Base-by-base conservation (phyloP, 2,888 invertebrate genomes). In the Ochlodes sylvanus region DNA sequence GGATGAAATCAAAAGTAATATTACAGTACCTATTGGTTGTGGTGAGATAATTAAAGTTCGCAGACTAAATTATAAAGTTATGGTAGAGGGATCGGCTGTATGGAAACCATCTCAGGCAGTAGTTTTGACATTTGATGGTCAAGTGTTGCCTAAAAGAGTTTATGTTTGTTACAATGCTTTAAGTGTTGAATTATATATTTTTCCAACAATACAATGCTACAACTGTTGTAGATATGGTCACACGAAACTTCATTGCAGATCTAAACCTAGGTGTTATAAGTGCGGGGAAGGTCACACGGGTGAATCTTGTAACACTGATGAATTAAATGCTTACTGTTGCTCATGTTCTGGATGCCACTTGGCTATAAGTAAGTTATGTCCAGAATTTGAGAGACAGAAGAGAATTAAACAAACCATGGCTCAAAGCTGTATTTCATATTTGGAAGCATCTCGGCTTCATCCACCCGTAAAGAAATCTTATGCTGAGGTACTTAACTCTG, bases 131-230 rank as follows among this genome's bases (percentile, higher is more conserved):
- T 54, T 54, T 27, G 54, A 54, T 54, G 54, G 63, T 27, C 63
- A 63, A 19, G 27, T 63, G 7, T 15, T 55, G 42, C 63, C 63
- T 12, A 63, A 63, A 17, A 63, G 54, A 12, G 42, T 63, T 32
- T 63, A 41, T 10, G 55, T 63, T 2, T 63, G 63, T 32, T 63
- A 42, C 17, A 63, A 41, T 42, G 21, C 55, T 27, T 44, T 63
- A 63, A 27, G 7, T n/a, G 71, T 70, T 12, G 68, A 71, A 10
- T 12, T 72, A 7, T 72, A 72, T 55, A 71, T 67, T 10, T 73
- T 44, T 50, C 71, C 72, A 2, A 72, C 72, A 0, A 60, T 72
- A 7, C 71, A 72, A 19, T 73, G 70, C 19, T 71, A 66, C 14
- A 58, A 63, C 10, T 71, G 69, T 17, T 70, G 70, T 14, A n/a